These are phyloP conservation scores for Dendrophyllia cribrosa DNA, from an alignment of 64 coral and sea anemone genomes.

Conservation along the genomic window DNA sequence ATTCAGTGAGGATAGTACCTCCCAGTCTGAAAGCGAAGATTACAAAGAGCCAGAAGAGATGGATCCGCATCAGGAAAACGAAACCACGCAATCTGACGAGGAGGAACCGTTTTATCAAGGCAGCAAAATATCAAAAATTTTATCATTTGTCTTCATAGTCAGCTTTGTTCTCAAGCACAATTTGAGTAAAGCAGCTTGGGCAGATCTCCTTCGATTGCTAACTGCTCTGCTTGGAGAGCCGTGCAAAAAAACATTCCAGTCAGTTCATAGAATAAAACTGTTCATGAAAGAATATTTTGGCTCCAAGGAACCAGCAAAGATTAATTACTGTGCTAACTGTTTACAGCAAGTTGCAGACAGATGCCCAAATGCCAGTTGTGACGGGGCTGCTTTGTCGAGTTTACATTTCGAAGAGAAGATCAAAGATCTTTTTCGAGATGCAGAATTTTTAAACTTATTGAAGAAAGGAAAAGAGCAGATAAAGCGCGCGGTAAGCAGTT, in stretches of 20 bases:
- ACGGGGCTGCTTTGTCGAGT: slow-evolving; percentile 1
- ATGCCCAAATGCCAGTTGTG: slow-evolving; percentile 23
- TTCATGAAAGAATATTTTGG: slow-evolving; percentile 53
- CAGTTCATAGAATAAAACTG: slow-evolving; percentile 68
- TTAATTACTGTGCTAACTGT: slow-evolving; percentile 55
- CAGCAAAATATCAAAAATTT: not conserved
- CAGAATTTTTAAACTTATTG: slow-evolving; percentile 57
- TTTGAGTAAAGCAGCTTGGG: slow-evolving; percentile 23
- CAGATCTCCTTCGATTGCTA: slow-evolving; percentile 1
- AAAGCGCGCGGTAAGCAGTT: not conserved
- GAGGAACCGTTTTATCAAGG: not conserved
- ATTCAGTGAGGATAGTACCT: not conserved
- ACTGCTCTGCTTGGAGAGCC: slow-evolving; percentile 1
- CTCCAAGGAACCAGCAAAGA: slow-evolving; percentile 45
- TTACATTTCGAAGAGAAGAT: slow-evolving; percentile 37
- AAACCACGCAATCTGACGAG: not conserved
- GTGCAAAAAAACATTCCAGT: slow-evolving; percentile 36
- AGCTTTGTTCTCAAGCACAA: slow-evolving; percentile 15
- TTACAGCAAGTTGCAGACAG: slow-evolving; percentile 41
- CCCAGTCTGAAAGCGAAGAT: not conserved
- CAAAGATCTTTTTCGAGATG: slow-evolving; percentile 40
- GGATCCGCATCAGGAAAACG: not conserved
- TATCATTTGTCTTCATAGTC: slow-evolving; percentile 3
- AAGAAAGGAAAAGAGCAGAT: slow-evolving; percentile 65
- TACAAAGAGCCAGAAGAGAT: not conserved